Percentiles rank a stretch among this genome's conserved stretches.
Evolutionary conservation across 2,113 vertebrate genomes (phyloP).

Genomic region (Pseudorhombus dupliciocellatus): DNA sequence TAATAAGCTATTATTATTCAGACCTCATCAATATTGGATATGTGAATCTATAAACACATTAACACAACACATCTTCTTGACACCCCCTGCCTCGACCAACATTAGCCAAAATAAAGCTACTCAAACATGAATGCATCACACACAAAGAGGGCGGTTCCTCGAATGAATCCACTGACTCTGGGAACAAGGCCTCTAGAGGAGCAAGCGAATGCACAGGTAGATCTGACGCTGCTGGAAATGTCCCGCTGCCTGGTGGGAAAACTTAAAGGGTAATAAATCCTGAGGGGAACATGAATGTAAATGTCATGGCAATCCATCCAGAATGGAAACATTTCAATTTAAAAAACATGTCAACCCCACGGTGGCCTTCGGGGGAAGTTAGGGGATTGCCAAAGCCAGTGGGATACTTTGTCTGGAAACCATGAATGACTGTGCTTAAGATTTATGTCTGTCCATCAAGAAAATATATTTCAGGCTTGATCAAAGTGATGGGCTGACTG

Average conservation of each 20-base stretch:
- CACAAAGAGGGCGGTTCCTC: too few relatives aligned
- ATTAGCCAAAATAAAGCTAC: too few relatives aligned
- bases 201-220: neutral
- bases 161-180: neutral
- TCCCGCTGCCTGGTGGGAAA: neutral
- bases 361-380: neutral
- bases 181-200: neutral
- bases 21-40: too few relatives aligned
- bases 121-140: too few relatives aligned
- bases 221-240: neutral
- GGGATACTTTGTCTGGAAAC: neutral
- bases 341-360: neutral
- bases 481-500: neutral
- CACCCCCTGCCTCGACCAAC: too few relatives aligned
- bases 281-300: neutral
- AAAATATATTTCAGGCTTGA: neutral
- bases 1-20: too few relatives aligned
- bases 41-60: too few relatives aligned
- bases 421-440: neutral
- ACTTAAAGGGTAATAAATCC: neutral
- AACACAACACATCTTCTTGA: too few relatives aligned
- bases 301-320: neutral
- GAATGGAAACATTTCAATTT: neutral
- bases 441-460: neutral
- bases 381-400: neutral